Evolutionary conservation across 1,140 invertebrate genomes (phyloP), one percentile per base, ranked within the genome.

Genomic region (Saccostrea glomerata): DNA sequence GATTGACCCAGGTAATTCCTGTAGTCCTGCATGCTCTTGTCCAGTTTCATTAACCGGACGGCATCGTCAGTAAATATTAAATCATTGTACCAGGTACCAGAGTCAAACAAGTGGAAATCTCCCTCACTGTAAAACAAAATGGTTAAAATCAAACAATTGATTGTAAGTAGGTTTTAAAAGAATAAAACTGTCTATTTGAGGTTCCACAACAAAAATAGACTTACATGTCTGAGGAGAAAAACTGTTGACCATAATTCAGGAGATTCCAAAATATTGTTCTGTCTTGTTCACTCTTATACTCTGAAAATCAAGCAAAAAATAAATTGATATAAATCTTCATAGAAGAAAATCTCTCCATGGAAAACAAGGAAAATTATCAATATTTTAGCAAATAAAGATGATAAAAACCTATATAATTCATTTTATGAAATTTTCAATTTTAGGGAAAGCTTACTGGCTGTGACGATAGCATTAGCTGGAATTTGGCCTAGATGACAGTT

Each of bases 401-500:
- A 1, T 9, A 47, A 47, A 47, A 5, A 47, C 9, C 47, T 47
- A 47, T 9, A 3, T 0, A 47, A 47, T 2, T 47, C 1, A 47
- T 47, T 47, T 47, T 9, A 47, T 20, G 17, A 63, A 1, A 63
- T n/a, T 0, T 3, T n/a, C 5, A n/a, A 2, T 20, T 20, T 6
- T 1, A 2, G 17, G n/a, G 13, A 63, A 17, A 20, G 88, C 90
- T 97, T 97, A 58, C 97, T 96, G 87, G 98, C 96, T 0, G 98
- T 97, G 20, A 99, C 98, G 30, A 99, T 96, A 0, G 98, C 98
- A 92, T 99, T 98, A 0, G 98, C 97, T 63, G 98, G 97, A 0
- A 99, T 98, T 94, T 97, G 97, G 20, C 98, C 98, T 36, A 99
- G 94, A 95, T 99, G 98, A 94, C 98, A 99, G 25, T 96, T 95